Percentiles rank a stretch among this genome's conserved stretches.
phyloP scores from a whole-genome alignment of 2,888 invertebrate genomes.

The Calameuta idolon region DNA sequence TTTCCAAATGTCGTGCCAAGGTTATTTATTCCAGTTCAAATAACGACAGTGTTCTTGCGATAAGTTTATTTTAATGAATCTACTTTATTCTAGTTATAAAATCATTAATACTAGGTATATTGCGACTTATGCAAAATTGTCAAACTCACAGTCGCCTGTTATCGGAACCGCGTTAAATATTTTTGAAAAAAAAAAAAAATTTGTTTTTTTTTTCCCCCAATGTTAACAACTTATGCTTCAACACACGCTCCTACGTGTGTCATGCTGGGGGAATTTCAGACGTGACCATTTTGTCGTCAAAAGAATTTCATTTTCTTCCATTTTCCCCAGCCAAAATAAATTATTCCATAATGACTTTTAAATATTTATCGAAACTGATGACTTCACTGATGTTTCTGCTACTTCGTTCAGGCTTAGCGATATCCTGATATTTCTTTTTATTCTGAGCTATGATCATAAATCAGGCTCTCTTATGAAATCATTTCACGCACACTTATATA shows the following conservation, averaged over 20 bases:
- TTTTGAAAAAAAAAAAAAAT: background rate
- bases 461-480: background rate
- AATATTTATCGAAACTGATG: background rate
- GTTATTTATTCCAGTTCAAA: background rate
- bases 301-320: background rate
- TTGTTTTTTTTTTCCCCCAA: fast-evolving
- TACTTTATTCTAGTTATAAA: background rate
- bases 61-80: background rate
- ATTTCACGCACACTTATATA: background rate
- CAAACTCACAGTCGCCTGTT: background rate
- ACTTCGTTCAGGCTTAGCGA: background rate
- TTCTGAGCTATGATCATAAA: background rate
- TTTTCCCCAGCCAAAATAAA: background rate
- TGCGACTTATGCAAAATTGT: background rate
- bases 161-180: background rate
- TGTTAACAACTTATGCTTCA: background rate
- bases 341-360: background rate
- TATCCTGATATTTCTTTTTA: background rate
- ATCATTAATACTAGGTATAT: background rate
- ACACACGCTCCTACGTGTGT: background rate
- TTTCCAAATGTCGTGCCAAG: background rate
- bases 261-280: background rate
- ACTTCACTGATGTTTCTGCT: background rate
- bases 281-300: background rate
- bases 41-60: background rate